Percentiles rank a stretch among this genome's conserved stretches.
These are phyloP conservation scores for Microplitis manilae DNA, from an alignment of 2,888 invertebrate species.

Conservation along the genomic window DNA sequence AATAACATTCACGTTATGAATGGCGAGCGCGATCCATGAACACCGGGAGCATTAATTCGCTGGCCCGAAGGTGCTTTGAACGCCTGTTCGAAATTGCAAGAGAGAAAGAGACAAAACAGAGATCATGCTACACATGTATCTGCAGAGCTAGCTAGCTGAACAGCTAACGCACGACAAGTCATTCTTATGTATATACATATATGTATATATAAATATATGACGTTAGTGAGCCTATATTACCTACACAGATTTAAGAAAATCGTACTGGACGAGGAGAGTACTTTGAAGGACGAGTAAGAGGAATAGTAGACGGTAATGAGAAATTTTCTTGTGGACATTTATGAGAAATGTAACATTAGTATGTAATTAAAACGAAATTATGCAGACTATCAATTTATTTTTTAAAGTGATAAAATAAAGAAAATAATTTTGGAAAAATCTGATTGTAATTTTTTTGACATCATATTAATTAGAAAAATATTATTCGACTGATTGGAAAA, in stretches of 20 bases:
- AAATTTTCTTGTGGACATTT: slow-evolving; percentile 29
- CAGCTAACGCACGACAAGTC: too few relatives aligned
- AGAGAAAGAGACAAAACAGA: slow-evolving; percentile 21
- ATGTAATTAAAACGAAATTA: background rate
- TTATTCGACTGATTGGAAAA: too few relatives aligned
- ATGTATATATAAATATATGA: too few relatives aligned
- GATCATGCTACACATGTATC: slow-evolving; percentile 15
- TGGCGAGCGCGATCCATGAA: slow-evolving; percentile 62
- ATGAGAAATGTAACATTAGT: slow-evolving; percentile 18
- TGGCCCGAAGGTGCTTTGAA: slow-evolving; percentile 52
- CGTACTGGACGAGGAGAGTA: slow-evolving; percentile 2
- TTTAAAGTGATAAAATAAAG: background rate
- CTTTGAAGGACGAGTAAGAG: slow-evolving; percentile 25
- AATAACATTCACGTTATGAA: slow-evolving; percentile 68
- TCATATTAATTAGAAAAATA: too few relatives aligned
- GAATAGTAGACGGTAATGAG: slow-evolving; percentile 27
- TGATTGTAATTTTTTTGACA: too few relatives aligned
- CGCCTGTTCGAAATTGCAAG: slow-evolving; percentile 54
- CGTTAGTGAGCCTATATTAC: too few relatives aligned
- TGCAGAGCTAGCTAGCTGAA: too few relatives aligned
- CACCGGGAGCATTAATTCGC: slow-evolving; percentile 65
- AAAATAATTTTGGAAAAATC: too few relatives aligned
- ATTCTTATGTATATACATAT: too few relatives aligned
- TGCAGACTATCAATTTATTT: background rate
- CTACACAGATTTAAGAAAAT: too few relatives aligned